Conservation (phyloP, 2,888 invertebrate species). For the Oscheius onirici region DNA sequence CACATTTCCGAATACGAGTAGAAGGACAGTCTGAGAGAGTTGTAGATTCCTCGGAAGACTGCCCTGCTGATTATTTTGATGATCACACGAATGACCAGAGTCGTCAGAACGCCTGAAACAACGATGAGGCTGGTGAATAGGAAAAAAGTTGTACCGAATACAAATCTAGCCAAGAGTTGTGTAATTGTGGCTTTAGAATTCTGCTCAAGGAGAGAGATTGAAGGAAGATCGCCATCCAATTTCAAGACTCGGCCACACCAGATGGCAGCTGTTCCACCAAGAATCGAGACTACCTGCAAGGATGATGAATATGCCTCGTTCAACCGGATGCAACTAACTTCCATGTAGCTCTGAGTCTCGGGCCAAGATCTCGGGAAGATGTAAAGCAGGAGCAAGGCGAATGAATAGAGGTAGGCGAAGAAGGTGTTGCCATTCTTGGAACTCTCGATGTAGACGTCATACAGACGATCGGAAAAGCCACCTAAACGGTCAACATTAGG, state of each 20-base stretch:
- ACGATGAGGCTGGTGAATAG: background rate
- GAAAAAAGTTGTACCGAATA: slow-evolving; percentile 33
- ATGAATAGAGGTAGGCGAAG: slow-evolving; percentile 33
- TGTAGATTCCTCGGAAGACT: slow-evolving; percentile 34
- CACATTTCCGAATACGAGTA: slow-evolving; percentile 48
- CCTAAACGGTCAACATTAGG: too few species aligned
- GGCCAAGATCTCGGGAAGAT: slow-evolving; percentile 50
- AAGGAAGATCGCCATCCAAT: slow-evolving; percentile 32
- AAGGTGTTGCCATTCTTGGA: slow-evolving; percentile 29
- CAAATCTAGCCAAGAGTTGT: slow-evolving; percentile 30
- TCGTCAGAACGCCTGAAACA: slow-evolving; percentile 33
- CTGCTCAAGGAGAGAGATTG: slow-evolving; percentile 29
- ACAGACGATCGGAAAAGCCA: slow-evolving; percentile 38
- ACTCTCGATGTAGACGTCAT: slow-evolving; percentile 36
- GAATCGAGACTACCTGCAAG: slow-evolving; percentile 39
- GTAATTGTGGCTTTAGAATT: slow-evolving; percentile 28
- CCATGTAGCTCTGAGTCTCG: slow-evolving; percentile 51
- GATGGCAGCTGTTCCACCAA: slow-evolving; percentile 38
- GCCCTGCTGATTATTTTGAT: slow-evolving; percentile 35
- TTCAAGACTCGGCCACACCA: slow-evolving; percentile 36
- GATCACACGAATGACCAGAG: slow-evolving; percentile 34
- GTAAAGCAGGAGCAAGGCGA: slow-evolving; percentile 31
- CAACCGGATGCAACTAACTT: slow-evolving; percentile 22
- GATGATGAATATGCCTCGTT: background rate
- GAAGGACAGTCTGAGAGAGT: slow-evolving; percentile 32